phyloP scores from a whole-genome alignment of 1,140 invertebrate species.

The Sipha flava region DNA sequence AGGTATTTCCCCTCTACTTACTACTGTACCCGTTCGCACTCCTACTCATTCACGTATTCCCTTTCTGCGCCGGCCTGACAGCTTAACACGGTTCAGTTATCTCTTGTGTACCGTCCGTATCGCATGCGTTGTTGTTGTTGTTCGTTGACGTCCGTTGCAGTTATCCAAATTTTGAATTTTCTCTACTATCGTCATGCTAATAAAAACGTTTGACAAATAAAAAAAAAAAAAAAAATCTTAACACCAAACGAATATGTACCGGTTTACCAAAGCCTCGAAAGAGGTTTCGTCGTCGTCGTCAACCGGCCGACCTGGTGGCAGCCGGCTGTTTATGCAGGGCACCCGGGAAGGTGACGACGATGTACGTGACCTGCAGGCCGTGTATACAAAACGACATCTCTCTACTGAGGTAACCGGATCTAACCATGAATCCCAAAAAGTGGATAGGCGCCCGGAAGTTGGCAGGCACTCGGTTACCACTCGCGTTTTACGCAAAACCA shows the following conservation, averaged over 20 bases:
- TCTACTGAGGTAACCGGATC: slow-evolving; percentile 76
- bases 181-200: neutral
- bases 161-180: no score
- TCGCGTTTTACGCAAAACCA: slow-evolving; percentile 79
- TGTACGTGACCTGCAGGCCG: slow-evolving; percentile 55
- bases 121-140: neutral
- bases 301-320: slow-evolving; percentile 35
- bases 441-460: slow-evolving; percentile 63
- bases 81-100: slow-evolving; percentile 31
- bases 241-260: slow-evolving; percentile 47
- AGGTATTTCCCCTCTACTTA: slow-evolving; percentile 3
- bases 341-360: slow-evolving; percentile 55
- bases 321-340: slow-evolving; percentile 70
- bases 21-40: neutral
- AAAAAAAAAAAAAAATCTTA: neutral
- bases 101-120: slow-evolving; percentile 12
- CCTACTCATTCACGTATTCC: slow-evolving; percentile 22
- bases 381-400: slow-evolving; percentile 70
- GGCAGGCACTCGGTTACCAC: slow-evolving; percentile 73
- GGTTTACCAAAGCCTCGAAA: slow-evolving; percentile 50
- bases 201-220: neutral
- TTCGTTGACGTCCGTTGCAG: neutral
- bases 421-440: slow-evolving; percentile 69
- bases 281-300: slow-evolving; percentile 46
- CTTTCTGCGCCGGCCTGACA: slow-evolving; percentile 13